Conservation (phyloP, 1,140 invertebrate species). For the Phocides pigmalion region DNA sequence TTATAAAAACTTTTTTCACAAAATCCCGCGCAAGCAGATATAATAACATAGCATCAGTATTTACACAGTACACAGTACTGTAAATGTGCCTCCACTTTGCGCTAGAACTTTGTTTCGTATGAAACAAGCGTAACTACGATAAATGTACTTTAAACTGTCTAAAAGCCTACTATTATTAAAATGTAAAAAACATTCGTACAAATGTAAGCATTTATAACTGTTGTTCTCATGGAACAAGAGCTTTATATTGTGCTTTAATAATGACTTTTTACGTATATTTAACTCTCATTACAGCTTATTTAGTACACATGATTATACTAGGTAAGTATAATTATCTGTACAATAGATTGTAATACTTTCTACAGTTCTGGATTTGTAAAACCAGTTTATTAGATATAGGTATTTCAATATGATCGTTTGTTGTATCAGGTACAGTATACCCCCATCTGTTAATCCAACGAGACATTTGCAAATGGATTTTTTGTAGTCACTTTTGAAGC, state of each 20-base stretch:
- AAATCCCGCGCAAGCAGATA: conserved; percentile 35
- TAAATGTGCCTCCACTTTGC: conserved; percentile 17
- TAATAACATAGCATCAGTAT: conserved; percentile 26
- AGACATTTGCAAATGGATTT: conserved; percentile 66
- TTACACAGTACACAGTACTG: conserved; percentile 27
- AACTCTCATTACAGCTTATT: no score
- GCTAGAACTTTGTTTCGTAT: conserved; percentile 19
- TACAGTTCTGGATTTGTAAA: neutral
- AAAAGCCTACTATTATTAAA: conserved; percentile 34
- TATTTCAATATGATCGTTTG: no score
- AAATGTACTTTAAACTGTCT: conserved; percentile 26
- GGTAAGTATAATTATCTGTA: neutral
- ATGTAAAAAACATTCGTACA: conserved; percentile 16
- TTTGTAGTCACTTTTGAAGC: conserved; percentile 60
- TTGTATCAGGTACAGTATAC: conserved; percentile 4
- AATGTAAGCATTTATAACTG: neutral
- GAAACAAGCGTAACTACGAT: conserved; percentile 23
- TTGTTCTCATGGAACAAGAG: neutral
- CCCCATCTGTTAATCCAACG: conserved; percentile 18
- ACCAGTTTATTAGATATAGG: no score
- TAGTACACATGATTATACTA: no score
- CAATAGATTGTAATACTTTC: neutral
- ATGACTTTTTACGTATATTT: neutral
- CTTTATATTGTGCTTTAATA: neutral
- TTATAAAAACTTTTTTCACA: conserved; percentile 52